phyloP scores from a whole-genome alignment of 2,113 vertebrate genomes.

The Tamias sibiricus region DNA sequence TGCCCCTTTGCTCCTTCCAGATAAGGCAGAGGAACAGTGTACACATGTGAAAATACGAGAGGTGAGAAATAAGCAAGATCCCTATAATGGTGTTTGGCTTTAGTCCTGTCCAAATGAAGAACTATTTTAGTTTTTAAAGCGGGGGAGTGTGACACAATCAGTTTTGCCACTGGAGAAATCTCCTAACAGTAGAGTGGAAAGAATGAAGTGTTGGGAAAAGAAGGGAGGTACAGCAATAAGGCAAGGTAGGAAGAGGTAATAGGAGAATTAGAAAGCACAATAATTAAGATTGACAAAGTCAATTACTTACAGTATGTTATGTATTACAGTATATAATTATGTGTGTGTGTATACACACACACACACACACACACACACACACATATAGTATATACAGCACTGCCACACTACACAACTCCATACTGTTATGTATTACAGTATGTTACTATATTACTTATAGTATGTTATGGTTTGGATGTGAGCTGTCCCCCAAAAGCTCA shows the following conservation, averaged over 20 bases:
- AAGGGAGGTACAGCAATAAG: background rate
- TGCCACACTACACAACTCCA: too few relatives aligned
- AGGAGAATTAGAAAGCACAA: background rate
- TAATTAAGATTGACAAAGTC: background rate
- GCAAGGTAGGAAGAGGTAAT: background rate
- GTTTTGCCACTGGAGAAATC: background rate
- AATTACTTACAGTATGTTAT: background rate
- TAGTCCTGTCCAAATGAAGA: slow-evolving; percentile 7
- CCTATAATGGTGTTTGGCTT: background rate
- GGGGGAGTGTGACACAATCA: background rate
- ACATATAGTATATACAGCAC: too few relatives aligned
- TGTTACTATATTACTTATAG: background rate
- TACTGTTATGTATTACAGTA: too few relatives aligned
- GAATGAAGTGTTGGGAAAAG: background rate
- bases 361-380: too few relatives aligned
- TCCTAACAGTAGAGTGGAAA: background rate
- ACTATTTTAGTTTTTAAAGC: background rate
- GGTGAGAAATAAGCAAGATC: background rate
- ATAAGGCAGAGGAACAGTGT: background rate
- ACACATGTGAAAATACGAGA: background rate
- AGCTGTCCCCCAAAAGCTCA: too few relatives aligned
- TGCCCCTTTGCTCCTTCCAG: background rate
- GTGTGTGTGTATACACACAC: too few relatives aligned
- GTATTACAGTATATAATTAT: too few relatives aligned
- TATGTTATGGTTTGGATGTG: too few relatives aligned